Evolutionary conservation across 2,113 vertebrate genomes (phyloP), one percentile per base, ranked within the genome.

Genomic region (Heterotis niloticus): DNA sequence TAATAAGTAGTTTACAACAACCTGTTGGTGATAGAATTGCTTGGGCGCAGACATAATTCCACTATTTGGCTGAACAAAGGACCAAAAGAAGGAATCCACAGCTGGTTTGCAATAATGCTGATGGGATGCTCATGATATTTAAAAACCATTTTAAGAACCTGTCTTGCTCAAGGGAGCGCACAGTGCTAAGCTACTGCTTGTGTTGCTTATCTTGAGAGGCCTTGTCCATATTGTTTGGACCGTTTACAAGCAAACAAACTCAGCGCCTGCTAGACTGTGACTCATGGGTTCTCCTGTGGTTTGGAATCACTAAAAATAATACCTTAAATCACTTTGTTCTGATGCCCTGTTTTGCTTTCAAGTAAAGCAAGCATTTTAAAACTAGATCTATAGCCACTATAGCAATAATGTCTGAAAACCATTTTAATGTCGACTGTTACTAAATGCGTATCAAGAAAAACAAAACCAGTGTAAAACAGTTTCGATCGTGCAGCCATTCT

Each of bases 361-460:
- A 10, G 29, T 65, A 17, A 62, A 3, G 28, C 24, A 29, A 13
- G 29, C 11, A 11, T 17, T 20, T 17, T 62, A 10, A 62, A 54
- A 5, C 51, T 17, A 56, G n/a, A 24, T 51, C 11, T 44, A 44
- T 44, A 4, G 34, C 71, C 54, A 2, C 34, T 11, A 18, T 5
- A 69, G 64, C 24, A 78, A 68, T 69, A 52, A 65, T 77, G 65
- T 44, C n/a, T 20, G 23, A n/a, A 26, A 74, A 59, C 34, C 5
- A 24, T 78, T 70, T 78, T 16, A 10, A 75, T 17, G 52, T 75
- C 24, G 5, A 62, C 69, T 78, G 26, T 74, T 59, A n/a, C 12
- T 54, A 59, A 17, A 59, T 70, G 51, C 62, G 18, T 34, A 67
- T 16, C 65, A 70, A 4, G 29, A 60, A 78, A 17, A 5, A 24